Evolutionary conservation across 2,113 vertebrate genomes (phyloP).

Genomic region (Rhinichthys klamathensis): DNA sequence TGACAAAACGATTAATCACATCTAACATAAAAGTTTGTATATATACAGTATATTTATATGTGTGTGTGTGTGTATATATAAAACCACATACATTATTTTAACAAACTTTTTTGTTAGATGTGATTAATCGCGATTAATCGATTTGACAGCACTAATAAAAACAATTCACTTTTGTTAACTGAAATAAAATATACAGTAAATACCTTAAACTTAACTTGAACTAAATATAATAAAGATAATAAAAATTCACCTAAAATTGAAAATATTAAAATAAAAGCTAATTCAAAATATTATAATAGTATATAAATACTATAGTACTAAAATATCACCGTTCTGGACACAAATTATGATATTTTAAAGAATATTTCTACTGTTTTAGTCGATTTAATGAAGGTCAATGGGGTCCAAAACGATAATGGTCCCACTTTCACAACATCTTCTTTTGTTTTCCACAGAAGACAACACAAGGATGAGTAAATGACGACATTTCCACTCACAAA

Average conservation of each 20-base stretch:
- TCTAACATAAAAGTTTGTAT: no score
- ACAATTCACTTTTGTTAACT: background rate
- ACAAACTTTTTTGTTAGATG: no score
- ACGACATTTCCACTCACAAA: background rate
- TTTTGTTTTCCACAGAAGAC: background rate
- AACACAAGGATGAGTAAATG: background rate
- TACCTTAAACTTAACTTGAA: no score
- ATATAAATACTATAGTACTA: no score
- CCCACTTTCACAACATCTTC: background rate
- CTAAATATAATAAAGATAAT: background rate
- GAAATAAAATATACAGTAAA: background rate
- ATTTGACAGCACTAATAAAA: no score
- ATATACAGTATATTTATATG: no score
- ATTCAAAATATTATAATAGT: background rate
- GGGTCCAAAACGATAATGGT: background rate
- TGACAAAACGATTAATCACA: no score
- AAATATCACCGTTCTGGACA: no score
- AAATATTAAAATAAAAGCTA: background rate
- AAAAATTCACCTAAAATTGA: background rate
- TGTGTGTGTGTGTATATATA: no score
- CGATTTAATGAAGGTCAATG: background rate
- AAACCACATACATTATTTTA: no score
- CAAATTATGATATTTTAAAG: background rate
- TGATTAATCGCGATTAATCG: no score
- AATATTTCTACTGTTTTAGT: background rate